Percentiles rank a stretch among this genome's conserved stretches.
phyloP scores from a whole-genome alignment of 2,888 invertebrate species.

The Nudaria mundana region DNA sequence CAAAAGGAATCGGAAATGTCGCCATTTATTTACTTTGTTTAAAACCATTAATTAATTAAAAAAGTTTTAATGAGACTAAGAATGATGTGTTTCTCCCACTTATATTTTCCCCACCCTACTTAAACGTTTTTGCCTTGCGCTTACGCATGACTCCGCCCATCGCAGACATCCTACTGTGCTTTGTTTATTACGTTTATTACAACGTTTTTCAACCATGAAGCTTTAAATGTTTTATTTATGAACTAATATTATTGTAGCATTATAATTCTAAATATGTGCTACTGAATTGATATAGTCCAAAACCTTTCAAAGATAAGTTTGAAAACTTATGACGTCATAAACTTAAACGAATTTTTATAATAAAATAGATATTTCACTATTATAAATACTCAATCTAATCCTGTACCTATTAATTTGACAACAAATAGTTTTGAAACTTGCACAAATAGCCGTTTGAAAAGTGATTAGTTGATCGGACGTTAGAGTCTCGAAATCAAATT shows the following conservation, averaged over 20 bases:
- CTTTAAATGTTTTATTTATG: slow-evolving; percentile 25
- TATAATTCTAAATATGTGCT: slow-evolving; percentile 16
- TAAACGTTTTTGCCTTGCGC: slow-evolving; percentile 39
- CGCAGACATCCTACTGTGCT: slow-evolving; percentile 55
- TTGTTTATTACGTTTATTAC: slow-evolving; percentile 56
- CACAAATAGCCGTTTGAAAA: slow-evolving; percentile 57
- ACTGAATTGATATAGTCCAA: too few relatives aligned
- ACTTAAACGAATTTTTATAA: too few relatives aligned
- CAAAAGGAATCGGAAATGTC: slow-evolving; percentile 23
- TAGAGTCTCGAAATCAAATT: slow-evolving; percentile 66
- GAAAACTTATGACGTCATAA: too few relatives aligned
- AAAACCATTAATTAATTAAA: slow-evolving; percentile 14
- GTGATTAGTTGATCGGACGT: slow-evolving; percentile 68
- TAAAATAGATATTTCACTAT: too few relatives aligned
- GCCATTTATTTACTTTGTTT: slow-evolving; percentile 21
- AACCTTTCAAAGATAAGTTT: too few relatives aligned
- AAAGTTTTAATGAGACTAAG: slow-evolving; percentile 33
- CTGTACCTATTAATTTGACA: too few relatives aligned
- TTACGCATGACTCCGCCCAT: slow-evolving; percentile 61
- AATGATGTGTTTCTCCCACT: slow-evolving; percentile 31
- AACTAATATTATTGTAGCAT: slow-evolving; percentile 15
- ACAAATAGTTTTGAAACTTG: slow-evolving; percentile 54
- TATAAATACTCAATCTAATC: too few relatives aligned
- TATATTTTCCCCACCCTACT: slow-evolving; percentile 32
- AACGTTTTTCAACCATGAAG: slow-evolving; percentile 50